Percentiles rank a stretch among this genome's conserved stretches.
Conservation (phyloP, 2,797 vertebrate genomes). For the Lithobates pipiens region DNA sequence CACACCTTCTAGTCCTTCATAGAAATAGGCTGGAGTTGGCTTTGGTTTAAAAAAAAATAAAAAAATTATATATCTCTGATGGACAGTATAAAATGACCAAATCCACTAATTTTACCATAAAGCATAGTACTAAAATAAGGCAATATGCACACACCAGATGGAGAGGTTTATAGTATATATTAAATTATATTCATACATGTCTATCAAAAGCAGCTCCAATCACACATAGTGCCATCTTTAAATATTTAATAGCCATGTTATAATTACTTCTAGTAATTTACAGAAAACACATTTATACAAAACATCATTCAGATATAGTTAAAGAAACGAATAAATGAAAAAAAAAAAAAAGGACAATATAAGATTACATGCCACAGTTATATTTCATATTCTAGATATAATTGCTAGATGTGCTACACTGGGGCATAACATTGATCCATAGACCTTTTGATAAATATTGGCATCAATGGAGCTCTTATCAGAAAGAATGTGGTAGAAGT, state of each 20-base stretch:
- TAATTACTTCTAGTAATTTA: slow-evolving; percentile 58
- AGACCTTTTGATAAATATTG: slow-evolving; percentile 17
- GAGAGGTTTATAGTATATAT: slow-evolving; percentile 3
- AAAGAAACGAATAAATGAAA: neutral
- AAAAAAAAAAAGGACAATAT: slow-evolving; percentile 22
- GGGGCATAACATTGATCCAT: slow-evolving; percentile 32
- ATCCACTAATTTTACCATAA: too few species aligned
- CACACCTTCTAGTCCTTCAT: too few species aligned
- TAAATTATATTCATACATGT: neutral
- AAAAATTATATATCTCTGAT: too few species aligned
- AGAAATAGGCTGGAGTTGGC: too few species aligned
- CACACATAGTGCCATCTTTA: slow-evolving; percentile 12
- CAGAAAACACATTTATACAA: slow-evolving; percentile 53
- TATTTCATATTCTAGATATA: slow-evolving; percentile 26
- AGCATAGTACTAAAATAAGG: neutral
- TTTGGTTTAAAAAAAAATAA: too few species aligned
- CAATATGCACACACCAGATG: neutral
- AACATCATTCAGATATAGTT: slow-evolving; percentile 25
- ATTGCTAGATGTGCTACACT: neutral
- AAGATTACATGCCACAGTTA: slow-evolving; percentile 20
- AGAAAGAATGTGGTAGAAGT: slow-evolving; percentile 32
- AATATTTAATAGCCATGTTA: slow-evolving; percentile 52
- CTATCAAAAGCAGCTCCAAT: neutral
- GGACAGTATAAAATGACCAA: too few species aligned
- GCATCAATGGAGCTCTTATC: slow-evolving; percentile 19